Evolutionary conservation across 2,797 vertebrate species (phyloP), one percentile per base, ranked within the genome.

Genomic region (Psittacula derbiana): DNA sequence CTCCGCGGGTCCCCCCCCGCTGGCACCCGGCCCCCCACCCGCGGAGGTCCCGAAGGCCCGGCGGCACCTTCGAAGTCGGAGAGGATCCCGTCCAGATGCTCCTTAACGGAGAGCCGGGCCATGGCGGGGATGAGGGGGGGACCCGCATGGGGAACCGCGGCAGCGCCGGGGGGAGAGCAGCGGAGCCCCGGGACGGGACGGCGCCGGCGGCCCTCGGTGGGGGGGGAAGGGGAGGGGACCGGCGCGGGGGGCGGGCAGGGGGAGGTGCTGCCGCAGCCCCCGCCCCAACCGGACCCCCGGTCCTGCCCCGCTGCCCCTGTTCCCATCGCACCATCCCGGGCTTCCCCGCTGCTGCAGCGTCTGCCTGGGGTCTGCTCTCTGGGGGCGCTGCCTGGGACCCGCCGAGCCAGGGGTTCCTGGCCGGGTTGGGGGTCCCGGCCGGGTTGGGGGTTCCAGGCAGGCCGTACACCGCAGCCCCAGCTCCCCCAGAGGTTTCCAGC

Each of bases 31-130:
- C 25, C 44, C 71, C 44, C 17, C 36, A 41, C 43, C 16, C 36
- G 33, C 25, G 53, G 55, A 23, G 11, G 25, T 30, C n/a, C 16
- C 66, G 10, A 57, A 55, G 50, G 43, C 46, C 53, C 41, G 27
- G 40, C 60, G 85, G 43, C 78, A 99, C 98, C 99, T 98, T 99
- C 99, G 94, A 99, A 99, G 97, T 99, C 98, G 23, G 98, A 99
- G 97, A 99, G 97, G 92, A 99, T 99, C 95, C 98, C 98, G 88
- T 99, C 98, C 76, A 99, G 98, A 96, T 99, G 98, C 69, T 99
- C 98, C 65, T 98, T 98, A 73, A 99, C 98, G 52, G 98, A 98
- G 64, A 98, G 96, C 69, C 98, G 98, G 87, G 98, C 98, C 98
- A 99, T 99, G 93, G 96, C 98, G 97, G 66, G 44, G 27, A 30